Evolutionary conservation across 2,113 vertebrate species (phyloP).

Genomic region (Sapajus apella): DNA sequence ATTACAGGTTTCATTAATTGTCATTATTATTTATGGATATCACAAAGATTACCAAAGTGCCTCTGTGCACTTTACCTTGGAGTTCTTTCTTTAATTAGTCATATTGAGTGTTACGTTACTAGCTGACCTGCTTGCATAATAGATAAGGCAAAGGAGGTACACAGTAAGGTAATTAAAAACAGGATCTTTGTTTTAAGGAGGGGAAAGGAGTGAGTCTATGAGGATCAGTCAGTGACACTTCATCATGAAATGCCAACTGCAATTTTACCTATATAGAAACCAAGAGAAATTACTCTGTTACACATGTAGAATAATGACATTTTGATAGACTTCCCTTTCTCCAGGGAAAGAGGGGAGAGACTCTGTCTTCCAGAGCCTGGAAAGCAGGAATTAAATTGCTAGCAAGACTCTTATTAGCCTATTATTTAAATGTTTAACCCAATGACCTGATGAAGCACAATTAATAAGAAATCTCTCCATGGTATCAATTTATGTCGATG

Average conservation of each 20-base stretch:
- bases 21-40: conserved; percentile 69
- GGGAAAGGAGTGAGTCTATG: not conserved
- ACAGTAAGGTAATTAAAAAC: conserved; percentile 63
- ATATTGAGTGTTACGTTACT: conserved; percentile 60
- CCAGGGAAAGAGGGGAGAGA: not conserved
- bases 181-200: not conserved
- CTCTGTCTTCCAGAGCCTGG: not conserved
- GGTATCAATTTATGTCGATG: not conserved
- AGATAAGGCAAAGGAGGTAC: conserved; percentile 34
- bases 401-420: conserved; percentile 48
- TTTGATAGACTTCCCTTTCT: conserved; percentile 72
- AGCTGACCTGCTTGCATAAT: conserved; percentile 70
- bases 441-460: conserved; percentile 48
- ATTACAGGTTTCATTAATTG: conserved; percentile 74
- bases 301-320: conserved; percentile 46
- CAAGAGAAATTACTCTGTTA: conserved; percentile 18
- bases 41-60: conserved; percentile 58
- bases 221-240: conserved; percentile 65
- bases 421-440: conserved; percentile 71
- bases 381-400: conserved; percentile 69
- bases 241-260: conserved; percentile 34
- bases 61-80: conserved; percentile 40
- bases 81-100: conserved; percentile 70
- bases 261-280: conserved; percentile 47
- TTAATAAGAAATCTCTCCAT: conserved; percentile 53